Evolutionary conservation across 1,140 invertebrate genomes (phyloP).

Genomic region (Mercenaria mercenaria): DNA sequence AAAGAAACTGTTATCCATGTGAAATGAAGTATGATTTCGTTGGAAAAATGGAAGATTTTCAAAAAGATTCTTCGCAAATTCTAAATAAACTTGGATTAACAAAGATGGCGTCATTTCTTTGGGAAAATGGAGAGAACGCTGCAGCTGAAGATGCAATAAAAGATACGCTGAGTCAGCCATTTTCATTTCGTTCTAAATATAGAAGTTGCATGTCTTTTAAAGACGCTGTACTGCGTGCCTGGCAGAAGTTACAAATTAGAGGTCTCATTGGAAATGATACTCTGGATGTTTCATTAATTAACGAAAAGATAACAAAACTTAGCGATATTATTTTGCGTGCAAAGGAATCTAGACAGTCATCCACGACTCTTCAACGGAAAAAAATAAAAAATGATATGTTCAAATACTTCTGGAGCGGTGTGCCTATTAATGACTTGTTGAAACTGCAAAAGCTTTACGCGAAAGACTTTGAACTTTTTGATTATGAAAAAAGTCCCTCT

Average conservation of each 20-base stretch:
- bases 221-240: conserved; percentile 30
- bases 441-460: conserved; percentile 48
- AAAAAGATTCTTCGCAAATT: conserved; percentile 48
- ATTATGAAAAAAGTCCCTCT: conserved; percentile 17
- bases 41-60: conserved; percentile 65
- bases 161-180: conserved; percentile 48
- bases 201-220: conserved; percentile 42
- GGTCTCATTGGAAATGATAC: conserved; percentile 35
- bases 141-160: conserved; percentile 40
- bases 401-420: conserved; percentile 5
- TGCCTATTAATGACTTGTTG: not conserved
- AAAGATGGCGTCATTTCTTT: not conserved
- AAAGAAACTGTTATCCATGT: conserved; percentile 54
- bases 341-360: not conserved
- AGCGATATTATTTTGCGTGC: not conserved
- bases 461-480: conserved; percentile 57
- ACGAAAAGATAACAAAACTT: not conserved
- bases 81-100: conserved; percentile 43
- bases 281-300: not conserved
- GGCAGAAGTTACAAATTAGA: conserved; percentile 56
- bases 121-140: not conserved
- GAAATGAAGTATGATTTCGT: conserved; percentile 66
- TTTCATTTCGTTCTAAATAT: conserved; percentile 1
- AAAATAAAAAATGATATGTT: not conserved
- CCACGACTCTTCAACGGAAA: not conserved